Percentiles rank a stretch among this genome's conserved stretches.
Conservation (phyloP, 1,140 invertebrate genomes). For the Zaprionus inermis region DNA sequence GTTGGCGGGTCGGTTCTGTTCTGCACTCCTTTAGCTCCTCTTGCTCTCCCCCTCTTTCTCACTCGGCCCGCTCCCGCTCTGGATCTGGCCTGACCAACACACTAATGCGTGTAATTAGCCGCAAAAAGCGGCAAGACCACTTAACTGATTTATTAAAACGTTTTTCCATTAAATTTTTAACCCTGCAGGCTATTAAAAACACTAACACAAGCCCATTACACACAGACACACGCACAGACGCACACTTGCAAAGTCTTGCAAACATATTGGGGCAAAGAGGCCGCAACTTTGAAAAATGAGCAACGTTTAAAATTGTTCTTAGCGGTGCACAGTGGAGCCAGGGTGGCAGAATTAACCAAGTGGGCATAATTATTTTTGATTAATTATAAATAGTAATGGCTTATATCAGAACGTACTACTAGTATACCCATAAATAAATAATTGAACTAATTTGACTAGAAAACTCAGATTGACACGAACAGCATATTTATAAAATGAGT, state of each 20-base stretch:
- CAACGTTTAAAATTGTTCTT: slow-evolving; percentile 74
- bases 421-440: neutral
- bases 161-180: slow-evolving; percentile 83
- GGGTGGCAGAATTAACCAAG: neutral
- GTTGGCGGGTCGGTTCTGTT: neutral
- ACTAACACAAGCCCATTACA: slow-evolving; percentile 46
- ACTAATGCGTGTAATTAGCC: slow-evolving; percentile 83
- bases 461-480: no score
- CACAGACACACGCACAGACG: slow-evolving; percentile 38
- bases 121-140: slow-evolving; percentile 82
- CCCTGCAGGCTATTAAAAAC: slow-evolving; percentile 80
- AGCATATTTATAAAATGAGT: no score
- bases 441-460: no score
- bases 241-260: slow-evolving; percentile 27
- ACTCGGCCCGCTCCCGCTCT: no score
- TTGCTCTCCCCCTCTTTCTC: neutral
- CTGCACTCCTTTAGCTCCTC: neutral
- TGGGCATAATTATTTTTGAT: neutral
- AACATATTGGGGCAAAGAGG: slow-evolving; percentile 61
- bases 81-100: slow-evolving; percentile 58
- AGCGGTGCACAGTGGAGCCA: slow-evolving; percentile 43
- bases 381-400: neutral
- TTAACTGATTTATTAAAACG: slow-evolving; percentile 83
- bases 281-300: slow-evolving; percentile 76
- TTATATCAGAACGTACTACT: neutral